Evolutionary conservation across 1,140 invertebrate genomes (phyloP).

Genomic region (Scaptomyza montana): DNA sequence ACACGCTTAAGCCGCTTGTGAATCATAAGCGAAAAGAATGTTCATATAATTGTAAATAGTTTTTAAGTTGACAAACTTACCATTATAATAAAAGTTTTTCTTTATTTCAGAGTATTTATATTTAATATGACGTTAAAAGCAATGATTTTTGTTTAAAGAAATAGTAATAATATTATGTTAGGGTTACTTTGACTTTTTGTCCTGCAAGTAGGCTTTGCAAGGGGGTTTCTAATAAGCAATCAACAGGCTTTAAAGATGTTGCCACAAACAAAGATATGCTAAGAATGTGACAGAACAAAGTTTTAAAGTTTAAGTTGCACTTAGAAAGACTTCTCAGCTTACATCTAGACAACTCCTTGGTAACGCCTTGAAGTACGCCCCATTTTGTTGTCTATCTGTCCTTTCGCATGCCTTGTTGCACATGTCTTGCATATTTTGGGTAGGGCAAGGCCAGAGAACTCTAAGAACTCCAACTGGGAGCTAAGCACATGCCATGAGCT

Average conservation of each 20-base stretch:
- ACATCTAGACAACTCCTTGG: constrained; percentile 35
- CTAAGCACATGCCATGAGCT: constrained; percentile 45
- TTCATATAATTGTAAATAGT: too few species aligned
- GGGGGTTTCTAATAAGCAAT: constrained; percentile 59
- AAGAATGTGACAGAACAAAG: constrained; percentile 67
- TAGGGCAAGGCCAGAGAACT: constrained; percentile 21
- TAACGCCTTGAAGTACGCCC: constrained; percentile 35
- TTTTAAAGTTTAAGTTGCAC: constrained; percentile 57
- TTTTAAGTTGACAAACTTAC: too few species aligned
- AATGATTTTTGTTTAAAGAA: too few species aligned
- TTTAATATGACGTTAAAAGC: too few species aligned
- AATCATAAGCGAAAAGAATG: too few species aligned
- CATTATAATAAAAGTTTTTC: too few species aligned
- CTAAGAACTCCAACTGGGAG: constrained; percentile 41
- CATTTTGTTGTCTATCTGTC: constrained; percentile 14
- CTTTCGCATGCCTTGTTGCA: constrained; percentile 58
- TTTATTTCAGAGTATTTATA: too few species aligned
- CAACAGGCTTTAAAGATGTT: constrained; percentile 67
- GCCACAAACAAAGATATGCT: constrained; percentile 50
- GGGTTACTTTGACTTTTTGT: background rate
- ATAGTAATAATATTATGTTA: too few species aligned
- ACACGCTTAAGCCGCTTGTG: background rate
- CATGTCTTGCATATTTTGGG: constrained; percentile 60
- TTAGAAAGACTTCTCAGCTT: constrained; percentile 15
- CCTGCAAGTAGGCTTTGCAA: constrained; percentile 15